Percentiles rank a stretch among this genome's conserved stretches.
Conservation (phyloP, 2,113 vertebrate genomes). For the Nannobrachium achirus region DNA sequence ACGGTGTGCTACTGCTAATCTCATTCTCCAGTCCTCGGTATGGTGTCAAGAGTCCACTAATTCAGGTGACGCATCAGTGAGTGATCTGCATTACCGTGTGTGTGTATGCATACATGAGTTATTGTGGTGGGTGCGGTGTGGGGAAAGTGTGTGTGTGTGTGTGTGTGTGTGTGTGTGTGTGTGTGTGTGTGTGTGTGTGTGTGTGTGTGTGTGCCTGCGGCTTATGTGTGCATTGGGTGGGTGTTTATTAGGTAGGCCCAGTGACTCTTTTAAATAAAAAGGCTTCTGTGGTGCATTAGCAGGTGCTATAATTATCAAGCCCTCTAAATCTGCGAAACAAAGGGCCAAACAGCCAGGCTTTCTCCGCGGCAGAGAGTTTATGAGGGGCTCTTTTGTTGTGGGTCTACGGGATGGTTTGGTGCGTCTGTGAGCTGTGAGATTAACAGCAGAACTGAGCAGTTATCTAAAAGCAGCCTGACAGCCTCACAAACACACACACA, state of each 20-base stretch:
- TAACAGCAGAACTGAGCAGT: background rate
- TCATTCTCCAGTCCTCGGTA: constrained; percentile 22
- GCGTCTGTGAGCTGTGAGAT: background rate
- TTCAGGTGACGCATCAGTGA: constrained; percentile 27
- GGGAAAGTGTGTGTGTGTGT: background rate
- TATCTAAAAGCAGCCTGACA: background rate
- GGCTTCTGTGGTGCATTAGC: constrained; percentile 18
- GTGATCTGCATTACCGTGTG: background rate
- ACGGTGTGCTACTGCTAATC: too few species aligned
- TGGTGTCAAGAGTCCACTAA: constrained; percentile 41
- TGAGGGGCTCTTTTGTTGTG: background rate
- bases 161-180: background rate
- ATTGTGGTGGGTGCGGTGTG: too few species aligned
- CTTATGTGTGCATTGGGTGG: background rate
- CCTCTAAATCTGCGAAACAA: constrained; percentile 24
- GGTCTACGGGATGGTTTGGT: background rate
- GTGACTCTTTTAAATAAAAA: constrained; percentile 25
- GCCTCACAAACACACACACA: constrained; percentile 3
- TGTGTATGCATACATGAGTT: background rate
- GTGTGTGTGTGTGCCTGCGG: background rate
- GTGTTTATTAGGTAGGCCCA: background rate
- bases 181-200: background rate
- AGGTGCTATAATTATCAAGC: constrained; percentile 16
- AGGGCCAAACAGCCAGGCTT: background rate
- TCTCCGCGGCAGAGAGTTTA: background rate